phyloP scores from a whole-genome alignment of 2,797 vertebrate species.

The Leuciscus waleckii region DNA sequence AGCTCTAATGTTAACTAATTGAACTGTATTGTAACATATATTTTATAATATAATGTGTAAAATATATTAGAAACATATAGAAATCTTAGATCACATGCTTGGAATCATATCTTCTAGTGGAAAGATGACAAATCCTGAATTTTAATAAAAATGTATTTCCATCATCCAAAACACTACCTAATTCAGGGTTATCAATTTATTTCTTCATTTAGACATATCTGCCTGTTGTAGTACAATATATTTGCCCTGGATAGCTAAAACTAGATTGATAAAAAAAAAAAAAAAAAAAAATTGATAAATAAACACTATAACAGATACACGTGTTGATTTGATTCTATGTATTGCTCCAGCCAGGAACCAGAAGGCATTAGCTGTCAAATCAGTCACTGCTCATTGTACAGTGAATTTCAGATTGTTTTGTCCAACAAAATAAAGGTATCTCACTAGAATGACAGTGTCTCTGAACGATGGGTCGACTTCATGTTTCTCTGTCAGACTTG shows the following conservation, averaged over 20 bases:
- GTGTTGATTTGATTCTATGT: background rate
- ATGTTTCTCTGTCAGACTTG: conserved; percentile 30
- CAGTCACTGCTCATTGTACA: background rate
- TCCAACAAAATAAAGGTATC: conserved; percentile 17
- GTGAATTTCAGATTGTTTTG: conserved; percentile 12
- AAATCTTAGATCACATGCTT: no score
- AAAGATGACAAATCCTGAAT: background rate
- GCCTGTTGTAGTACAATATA: background rate
- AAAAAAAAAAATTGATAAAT: no score
- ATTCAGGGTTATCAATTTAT: no score
- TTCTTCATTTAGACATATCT: no score
- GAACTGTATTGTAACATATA: background rate
- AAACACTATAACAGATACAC: background rate
- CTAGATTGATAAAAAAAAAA: background rate
- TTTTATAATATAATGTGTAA: no score
- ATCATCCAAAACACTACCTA: background rate
- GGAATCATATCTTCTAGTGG: background rate
- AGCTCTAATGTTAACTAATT: background rate
- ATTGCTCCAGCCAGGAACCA: background rate
- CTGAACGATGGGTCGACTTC: background rate
- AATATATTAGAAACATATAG: no score
- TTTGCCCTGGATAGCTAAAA: background rate
- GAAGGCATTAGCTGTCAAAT: conserved; percentile 16
- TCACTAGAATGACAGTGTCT: conserved; percentile 4
- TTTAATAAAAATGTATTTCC: background rate